phyloP scores from a whole-genome alignment of 2,797 vertebrate genomes.

The Taeniopygia guttata region DNA sequence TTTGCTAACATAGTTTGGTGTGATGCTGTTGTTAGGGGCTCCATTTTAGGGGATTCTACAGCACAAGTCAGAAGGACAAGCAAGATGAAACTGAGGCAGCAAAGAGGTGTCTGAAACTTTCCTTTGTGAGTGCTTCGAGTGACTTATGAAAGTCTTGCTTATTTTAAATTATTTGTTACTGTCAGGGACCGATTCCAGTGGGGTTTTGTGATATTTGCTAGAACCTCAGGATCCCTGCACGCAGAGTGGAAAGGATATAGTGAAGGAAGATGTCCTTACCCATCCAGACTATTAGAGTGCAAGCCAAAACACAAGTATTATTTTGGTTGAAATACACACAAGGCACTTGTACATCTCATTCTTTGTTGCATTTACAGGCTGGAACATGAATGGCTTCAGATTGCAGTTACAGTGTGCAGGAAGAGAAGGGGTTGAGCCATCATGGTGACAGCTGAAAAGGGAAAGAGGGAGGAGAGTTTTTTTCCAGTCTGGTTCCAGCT shows the following conservation, averaged over 20 bases:
- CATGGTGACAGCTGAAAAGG: not conserved
- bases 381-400: not conserved
- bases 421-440: not conserved
- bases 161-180: not conserved
- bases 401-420: not conserved
- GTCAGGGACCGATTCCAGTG: not conserved
- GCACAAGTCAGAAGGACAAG: not conserved
- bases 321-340: not conserved
- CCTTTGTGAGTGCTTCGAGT: not conserved
- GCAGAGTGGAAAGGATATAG: rapidly evolving
- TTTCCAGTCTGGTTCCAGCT: not conserved
- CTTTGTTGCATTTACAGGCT: not conserved
- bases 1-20: not conserved
- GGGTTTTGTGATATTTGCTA: not conserved
- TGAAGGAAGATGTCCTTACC: not conserved
- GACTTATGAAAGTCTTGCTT: not conserved
- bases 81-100: not conserved
- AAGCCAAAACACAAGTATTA: not conserved
- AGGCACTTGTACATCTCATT: not conserved
- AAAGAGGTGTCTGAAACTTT: not conserved
- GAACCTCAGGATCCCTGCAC: not conserved
- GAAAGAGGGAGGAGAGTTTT: not conserved
- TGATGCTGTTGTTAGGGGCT: not conserved
- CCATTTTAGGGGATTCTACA: not conserved
- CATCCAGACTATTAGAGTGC: not conserved